Evolutionary conservation across 2,888 invertebrate species (phyloP).

Genomic region (Leucoma salicis): DNA sequence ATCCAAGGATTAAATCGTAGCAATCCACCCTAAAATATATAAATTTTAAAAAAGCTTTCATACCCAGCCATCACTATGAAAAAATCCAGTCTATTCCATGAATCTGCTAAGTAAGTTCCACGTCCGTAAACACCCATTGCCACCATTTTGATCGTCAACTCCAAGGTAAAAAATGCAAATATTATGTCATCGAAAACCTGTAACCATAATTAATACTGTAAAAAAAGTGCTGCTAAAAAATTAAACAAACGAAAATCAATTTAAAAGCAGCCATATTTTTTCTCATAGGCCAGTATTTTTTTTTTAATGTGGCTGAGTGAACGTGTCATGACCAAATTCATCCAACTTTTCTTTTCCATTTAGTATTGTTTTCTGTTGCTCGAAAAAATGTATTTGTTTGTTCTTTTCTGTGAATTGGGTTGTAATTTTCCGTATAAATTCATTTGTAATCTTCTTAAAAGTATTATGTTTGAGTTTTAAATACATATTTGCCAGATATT

Average conservation of each 20-base stretch:
- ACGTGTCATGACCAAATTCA: slow-evolving; percentile 12
- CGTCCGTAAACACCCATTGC: slow-evolving; percentile 98
- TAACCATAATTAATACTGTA: slow-evolving; percentile 8
- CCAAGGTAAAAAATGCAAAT: slow-evolving; percentile 98
- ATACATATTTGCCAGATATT: too few species aligned
- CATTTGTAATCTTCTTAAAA: too few species aligned
- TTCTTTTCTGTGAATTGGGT: too few species aligned
- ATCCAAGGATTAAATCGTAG: too few species aligned
- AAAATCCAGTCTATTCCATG: slow-evolving; percentile 99
- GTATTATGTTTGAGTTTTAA: too few species aligned
- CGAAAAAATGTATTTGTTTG: too few species aligned
- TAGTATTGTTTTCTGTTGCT: slow-evolving; percentile 8
- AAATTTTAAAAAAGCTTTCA: too few species aligned
- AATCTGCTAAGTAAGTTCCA: slow-evolving; percentile 97
- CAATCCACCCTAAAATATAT: too few species aligned
- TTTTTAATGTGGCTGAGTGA: slow-evolving; percentile 21
- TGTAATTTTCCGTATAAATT: too few species aligned
- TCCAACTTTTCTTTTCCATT: slow-evolving; percentile 9
- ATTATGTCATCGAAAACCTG: slow-evolving; percentile 99
- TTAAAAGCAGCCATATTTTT: slow-evolving; percentile 5
- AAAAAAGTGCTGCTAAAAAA: slow-evolving; percentile 1
- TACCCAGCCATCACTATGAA: slow-evolving; percentile 99
- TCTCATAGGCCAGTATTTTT: slow-evolving; percentile 17
- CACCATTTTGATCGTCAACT: slow-evolving; percentile 99
- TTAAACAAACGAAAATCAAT: slow-evolving; percentile 26